Conservation (phyloP, 2,113 vertebrate species). For the Delphinapterus leucas region DNA sequence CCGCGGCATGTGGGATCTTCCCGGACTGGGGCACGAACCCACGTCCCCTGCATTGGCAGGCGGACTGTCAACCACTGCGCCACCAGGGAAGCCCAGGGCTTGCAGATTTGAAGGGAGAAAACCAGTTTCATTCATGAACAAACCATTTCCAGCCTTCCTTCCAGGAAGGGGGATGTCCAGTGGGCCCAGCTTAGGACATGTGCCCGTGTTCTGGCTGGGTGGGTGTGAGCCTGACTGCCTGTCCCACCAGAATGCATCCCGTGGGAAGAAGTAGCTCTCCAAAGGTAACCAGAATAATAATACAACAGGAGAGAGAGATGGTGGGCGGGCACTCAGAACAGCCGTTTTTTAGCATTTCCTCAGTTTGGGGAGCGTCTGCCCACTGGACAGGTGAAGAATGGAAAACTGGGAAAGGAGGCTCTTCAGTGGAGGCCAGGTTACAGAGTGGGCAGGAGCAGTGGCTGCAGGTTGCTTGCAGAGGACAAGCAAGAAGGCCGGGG, state of each 20-base stretch:
- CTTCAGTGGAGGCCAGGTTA: neutral
- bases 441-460: neutral
- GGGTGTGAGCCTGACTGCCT: neutral
- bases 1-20: too few relatives aligned
- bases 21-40: too few relatives aligned
- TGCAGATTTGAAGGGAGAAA: neutral
- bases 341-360: neutral
- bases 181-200: neutral
- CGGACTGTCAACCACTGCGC: too few relatives aligned
- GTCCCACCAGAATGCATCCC: neutral
- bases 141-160: neutral
- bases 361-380: neutral
- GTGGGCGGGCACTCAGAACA: neutral
- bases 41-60: too few relatives aligned
- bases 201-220: neutral
- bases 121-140: slow-evolving; percentile 1
- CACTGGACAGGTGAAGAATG: neutral
- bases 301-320: neutral
- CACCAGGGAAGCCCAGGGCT: neutral
- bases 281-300: neutral
- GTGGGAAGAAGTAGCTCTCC: neutral
- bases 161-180: neutral
- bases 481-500: neutral
- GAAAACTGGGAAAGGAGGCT: neutral
- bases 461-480: neutral